Percentiles rank a stretch among this genome's conserved stretches.
Evolutionary conservation across 2,113 vertebrate species (phyloP).

Genomic region (Cyanoramphus novaezelandiae): DNA sequence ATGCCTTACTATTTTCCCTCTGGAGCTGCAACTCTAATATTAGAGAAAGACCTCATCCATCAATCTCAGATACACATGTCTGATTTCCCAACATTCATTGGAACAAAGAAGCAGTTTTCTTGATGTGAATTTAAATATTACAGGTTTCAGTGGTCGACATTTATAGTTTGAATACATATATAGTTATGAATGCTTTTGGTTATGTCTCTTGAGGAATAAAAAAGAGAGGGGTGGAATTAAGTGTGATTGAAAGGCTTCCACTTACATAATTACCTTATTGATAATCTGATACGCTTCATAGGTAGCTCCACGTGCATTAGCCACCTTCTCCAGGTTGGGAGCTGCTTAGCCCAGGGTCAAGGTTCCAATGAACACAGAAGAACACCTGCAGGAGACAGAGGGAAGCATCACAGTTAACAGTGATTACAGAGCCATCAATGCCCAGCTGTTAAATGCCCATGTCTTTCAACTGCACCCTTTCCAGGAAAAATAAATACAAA

Average conservation of each 20-base stretch:
- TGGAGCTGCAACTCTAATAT: neutral
- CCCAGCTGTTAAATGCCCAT: neutral
- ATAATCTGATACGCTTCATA: conserved; percentile 82
- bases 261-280: conserved; percentile 67
- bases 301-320: conserved; percentile 82
- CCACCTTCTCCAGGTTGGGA: conserved; percentile 79
- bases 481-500: neutral
- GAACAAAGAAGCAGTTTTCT: neutral
- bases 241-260: neutral
- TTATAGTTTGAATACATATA: neutral
- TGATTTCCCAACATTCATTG: neutral
- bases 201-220: neutral
- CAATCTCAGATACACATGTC: neutral
- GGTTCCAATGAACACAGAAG: conserved; percentile 77
- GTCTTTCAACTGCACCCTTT: neutral
- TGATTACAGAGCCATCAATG: neutral
- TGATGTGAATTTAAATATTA: neutral
- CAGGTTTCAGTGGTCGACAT: neutral
- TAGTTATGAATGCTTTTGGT: neutral
- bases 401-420: neutral
- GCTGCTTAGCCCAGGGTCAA: conserved; percentile 79
- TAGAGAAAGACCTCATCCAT: neutral
- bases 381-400: conserved; percentile 71
- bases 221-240: neutral
- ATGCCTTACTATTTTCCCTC: neutral